A percentile compares a stretch with the other conserved stretches of the same genome.
Evolutionary conservation across 1,140 invertebrate genomes (phyloP).

Genomic region (Nymphalis io): DNA sequence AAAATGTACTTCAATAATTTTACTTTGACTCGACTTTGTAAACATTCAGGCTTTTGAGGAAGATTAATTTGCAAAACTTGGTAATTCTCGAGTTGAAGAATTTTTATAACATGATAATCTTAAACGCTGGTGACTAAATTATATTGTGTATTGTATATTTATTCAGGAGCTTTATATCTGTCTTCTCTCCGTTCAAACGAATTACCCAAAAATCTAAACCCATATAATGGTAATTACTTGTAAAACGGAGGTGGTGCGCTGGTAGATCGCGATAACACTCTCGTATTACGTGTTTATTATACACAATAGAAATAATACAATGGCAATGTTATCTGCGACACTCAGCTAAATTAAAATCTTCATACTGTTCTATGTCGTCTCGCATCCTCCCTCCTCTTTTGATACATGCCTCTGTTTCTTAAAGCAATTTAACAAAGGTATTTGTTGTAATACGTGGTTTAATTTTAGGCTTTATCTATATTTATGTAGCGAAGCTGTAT

Average conservation of each 20-base stretch:
- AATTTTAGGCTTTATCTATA: not conserved
- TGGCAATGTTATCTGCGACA: constrained; percentile 40
- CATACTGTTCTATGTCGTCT: constrained; percentile 8
- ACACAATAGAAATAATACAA: constrained; percentile 44
- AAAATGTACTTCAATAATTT: no score
- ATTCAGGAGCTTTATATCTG: not conserved
- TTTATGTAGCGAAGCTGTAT: no score
- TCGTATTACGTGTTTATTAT: constrained; percentile 44
- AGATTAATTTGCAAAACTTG: not conserved
- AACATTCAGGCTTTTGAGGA: not conserved
- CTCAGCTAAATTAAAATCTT: constrained; percentile 48
- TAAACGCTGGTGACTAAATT: not conserved
- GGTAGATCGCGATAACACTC: constrained; percentile 30
- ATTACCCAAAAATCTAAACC: constrained; percentile 18
- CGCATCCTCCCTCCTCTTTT: not conserved
- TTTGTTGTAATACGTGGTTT: not conserved
- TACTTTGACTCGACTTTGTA: not conserved
- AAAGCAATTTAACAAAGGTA: not conserved
- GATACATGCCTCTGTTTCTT: constrained; percentile 5
- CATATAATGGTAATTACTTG: constrained; percentile 40
- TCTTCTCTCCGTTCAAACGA: not conserved
- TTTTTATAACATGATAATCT: constrained; percentile 10
- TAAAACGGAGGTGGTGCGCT: constrained; percentile 30
- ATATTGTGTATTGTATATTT: constrained; percentile 6
- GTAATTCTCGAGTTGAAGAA: not conserved